phyloP scores from a whole-genome alignment of 1,140 invertebrate species.

The Brachionus calyciflorus region DNA sequence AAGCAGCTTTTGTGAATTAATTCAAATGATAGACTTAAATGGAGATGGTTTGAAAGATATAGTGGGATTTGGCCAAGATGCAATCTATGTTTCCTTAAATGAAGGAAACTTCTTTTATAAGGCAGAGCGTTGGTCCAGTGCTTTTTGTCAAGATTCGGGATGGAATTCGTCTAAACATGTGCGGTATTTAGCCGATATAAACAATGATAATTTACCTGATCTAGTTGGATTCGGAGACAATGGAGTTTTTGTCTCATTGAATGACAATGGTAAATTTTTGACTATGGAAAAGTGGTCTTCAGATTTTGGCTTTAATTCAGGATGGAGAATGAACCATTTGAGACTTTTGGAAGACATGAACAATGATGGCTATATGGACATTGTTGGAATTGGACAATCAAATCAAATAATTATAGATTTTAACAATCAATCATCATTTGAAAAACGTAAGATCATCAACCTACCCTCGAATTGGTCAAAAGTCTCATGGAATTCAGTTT shows the following conservation, averaged over 20 bases:
- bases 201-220: constrained; percentile 6
- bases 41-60: constrained; percentile 19
- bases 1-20: constrained; percentile 15
- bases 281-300: constrained; percentile 10
- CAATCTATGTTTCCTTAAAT: constrained; percentile 11
- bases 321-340: constrained; percentile 9
- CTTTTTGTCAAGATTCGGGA: constrained; percentile 19
- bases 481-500: constrained; percentile 19
- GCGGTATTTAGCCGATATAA: constrained; percentile 14
- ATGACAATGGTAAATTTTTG: constrained; percentile 16
- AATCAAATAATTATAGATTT: constrained; percentile 5
- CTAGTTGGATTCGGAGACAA: neutral
- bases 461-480: neutral
- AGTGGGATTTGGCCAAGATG: constrained; percentile 8
- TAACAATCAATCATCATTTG: constrained; percentile 24
- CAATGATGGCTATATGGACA: constrained; percentile 14
- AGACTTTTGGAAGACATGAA: constrained; percentile 23
- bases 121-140: constrained; percentile 17
- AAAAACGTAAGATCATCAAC: neutral
- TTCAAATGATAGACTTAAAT: constrained; percentile 21
- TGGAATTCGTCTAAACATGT: constrained; percentile 10
- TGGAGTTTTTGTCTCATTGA: constrained; percentile 19
- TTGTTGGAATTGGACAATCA: constrained; percentile 10
- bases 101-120: constrained; percentile 8
- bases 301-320: constrained; percentile 8